Percentiles rank a stretch among this genome's conserved stretches.
Evolutionary conservation across 2,113 vertebrate species (phyloP).

Genomic region (Mobula hypostoma): DNA sequence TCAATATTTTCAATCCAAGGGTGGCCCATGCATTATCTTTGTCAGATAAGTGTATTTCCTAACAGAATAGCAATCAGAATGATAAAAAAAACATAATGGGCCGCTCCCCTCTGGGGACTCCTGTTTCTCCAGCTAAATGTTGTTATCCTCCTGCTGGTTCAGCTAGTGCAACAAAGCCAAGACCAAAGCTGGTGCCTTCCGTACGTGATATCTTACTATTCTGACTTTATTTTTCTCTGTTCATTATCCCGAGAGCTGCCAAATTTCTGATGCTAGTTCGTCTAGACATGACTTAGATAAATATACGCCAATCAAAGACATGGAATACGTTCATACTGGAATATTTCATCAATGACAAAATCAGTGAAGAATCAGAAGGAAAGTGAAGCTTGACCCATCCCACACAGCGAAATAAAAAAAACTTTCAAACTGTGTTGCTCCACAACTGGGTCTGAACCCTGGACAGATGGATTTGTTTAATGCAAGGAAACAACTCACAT

Average conservation of each 20-base stretch:
- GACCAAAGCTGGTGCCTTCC: not conserved
- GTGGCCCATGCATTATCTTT: not conserved
- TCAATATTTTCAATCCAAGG: too few relatives aligned
- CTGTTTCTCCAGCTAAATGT: not conserved
- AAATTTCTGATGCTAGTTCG: not conserved
- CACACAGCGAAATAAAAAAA: not conserved
- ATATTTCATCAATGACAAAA: not conserved
- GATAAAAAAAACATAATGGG: not conserved
- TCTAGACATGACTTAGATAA: not conserved
- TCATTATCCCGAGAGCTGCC: not conserved
- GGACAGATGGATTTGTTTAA: constrained; percentile 20
- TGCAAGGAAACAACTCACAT: constrained; percentile 13
- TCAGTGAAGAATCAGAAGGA: not conserved
- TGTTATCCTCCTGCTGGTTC: not conserved
- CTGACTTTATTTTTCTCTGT: not conserved
- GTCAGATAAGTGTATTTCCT: not conserved
- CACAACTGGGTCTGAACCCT: constrained; percentile 6
- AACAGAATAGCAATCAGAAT: not conserved
- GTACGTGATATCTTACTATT: not conserved
- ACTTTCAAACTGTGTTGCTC: not conserved
- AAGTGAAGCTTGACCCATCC: not conserved
- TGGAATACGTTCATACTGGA: not conserved
- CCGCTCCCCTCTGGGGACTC: not conserved
- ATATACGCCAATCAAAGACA: not conserved
- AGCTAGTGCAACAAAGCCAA: not conserved